Base-by-base conservation (phyloP, 2,888 invertebrate genomes). In the Drosophila mercatorum region DNA sequence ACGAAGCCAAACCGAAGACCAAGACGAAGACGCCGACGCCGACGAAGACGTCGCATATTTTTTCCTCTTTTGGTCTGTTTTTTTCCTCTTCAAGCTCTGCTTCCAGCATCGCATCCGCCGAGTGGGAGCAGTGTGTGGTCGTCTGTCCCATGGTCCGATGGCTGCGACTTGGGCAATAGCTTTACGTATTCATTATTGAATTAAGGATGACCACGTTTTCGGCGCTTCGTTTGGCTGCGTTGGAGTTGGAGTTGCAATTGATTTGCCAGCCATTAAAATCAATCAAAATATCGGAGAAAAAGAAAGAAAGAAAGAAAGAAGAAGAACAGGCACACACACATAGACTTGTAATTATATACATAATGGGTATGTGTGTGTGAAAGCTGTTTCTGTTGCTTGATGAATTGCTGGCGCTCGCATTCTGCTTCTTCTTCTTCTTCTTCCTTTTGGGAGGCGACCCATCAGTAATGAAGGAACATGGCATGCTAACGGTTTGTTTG, bases 121-220 rank as follows among this genome's bases (percentile, higher is more conserved):
- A 36, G 59, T 61, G 38, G 53, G 41, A 53, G 44, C 59, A 58
- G 65, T 77, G 81, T 72, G 83, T 84, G 85, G 86, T 57, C 81
- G 26, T 52, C 56, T 26, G 55, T 55, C 55, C 44, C 55, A 55
- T 55, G 55, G 64, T 36, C 46, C 60, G 51, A 46, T 47, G 56
- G 60, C 51, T 51, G n/a, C 61, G 68, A 28, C 41, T 63, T 80
- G 75, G 69, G 64, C 76, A 75, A 75, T 75, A 52, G 71, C 78
- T 62, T 78, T 67, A 84, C 82, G 80, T 87, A 77, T 87, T 89
- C 86, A 87, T 90, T 87, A 87, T 90, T 85, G 79, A 88, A 90
- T 89, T 88, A 90, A 88, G 86, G 86, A 90, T 82, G 91, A 85
- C 90, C 88, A 88, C 91, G 86, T 90, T 80, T 85, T 76, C 68